Base-by-base conservation (phyloP, 2,888 invertebrate genomes). In the Cosmia trapezina region DNA sequence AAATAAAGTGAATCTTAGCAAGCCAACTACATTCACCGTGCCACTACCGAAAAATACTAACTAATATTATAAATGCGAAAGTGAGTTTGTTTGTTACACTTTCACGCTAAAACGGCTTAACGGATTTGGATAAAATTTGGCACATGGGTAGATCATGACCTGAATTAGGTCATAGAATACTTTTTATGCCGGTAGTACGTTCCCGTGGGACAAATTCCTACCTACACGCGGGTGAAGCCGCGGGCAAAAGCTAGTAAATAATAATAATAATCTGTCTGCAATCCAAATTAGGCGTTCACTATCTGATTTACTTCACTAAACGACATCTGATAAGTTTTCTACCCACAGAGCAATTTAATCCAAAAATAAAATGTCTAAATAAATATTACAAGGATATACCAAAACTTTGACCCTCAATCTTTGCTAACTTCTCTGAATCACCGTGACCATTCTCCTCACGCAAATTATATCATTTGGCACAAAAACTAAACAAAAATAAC, bases 401-500 rank as follows among this genome's bases (percentile, higher is more conserved):
- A 80, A 73, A 28, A 54, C 64, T 59, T 70, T 74, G 84, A 83
- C 67, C 84, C 64, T 49, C 64, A 33, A 70, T 22, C 54, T 45
- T 68, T 41, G 43, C 66, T 37, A 70, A 59, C 61, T 68, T 54
- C 57, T 70, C 57, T 80, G 70, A 81, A 70, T 74, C 64, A 74
- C 70, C 84, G 33, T 80, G 80, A 80, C 83, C 69, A 80, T 80
- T 83, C 75, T 54, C 65, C 70, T 72, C 57, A 66, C 62, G 68
- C 62, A 78, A 82, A 78, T 81, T 78, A 80, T 72, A 75, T 79
- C 33, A 86, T 63, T 70, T 73, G 41, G n/a, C 57, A 69, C 57
- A 84, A 83, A 84, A 78, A 73, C 62, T 19, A 71, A 54, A 66
- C 74, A 86, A 78, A 81, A 73, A 82, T 82, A 78, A 73, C 66